Evolutionary conservation across 1,140 invertebrate genomes (phyloP).

Genomic region (Orchesella cincta): DNA sequence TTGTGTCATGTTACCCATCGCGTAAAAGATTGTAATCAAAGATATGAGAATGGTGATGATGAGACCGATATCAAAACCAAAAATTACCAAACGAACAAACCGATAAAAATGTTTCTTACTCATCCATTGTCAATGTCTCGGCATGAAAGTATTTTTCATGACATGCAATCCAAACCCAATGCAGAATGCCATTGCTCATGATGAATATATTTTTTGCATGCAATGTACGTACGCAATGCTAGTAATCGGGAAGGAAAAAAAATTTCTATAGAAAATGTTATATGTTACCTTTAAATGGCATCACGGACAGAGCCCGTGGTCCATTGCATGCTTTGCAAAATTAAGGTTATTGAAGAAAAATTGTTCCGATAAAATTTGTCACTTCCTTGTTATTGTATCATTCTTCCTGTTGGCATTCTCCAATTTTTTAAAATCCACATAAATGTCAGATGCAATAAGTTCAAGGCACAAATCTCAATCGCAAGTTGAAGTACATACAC

Average conservation of each 20-base stretch:
- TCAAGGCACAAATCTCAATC: no score
- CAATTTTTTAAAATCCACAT: background rate
- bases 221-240: no score
- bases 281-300: slow-evolving; percentile 23
- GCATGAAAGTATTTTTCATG: background rate
- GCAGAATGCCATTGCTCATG: no score
- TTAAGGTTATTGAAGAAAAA: background rate
- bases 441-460: background rate
- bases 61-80: background rate
- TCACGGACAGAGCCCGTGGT: slow-evolving; percentile 18
- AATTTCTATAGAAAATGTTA: background rate
- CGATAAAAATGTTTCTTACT: background rate
- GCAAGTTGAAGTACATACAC: no score
- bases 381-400: background rate
- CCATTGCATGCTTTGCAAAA: background rate
- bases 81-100: background rate
- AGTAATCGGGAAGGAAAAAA: no score
- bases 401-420: no score
- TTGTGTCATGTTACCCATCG: no score
- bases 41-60: background rate
- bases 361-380: background rate
- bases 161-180: no score
- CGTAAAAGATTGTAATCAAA: background rate
- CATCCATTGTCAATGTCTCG: background rate
- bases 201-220: background rate